These are phyloP conservation scores for Crocallis elinguaria DNA, from an alignment of 2,888 invertebrate genomes.

Conservation along the genomic window DNA sequence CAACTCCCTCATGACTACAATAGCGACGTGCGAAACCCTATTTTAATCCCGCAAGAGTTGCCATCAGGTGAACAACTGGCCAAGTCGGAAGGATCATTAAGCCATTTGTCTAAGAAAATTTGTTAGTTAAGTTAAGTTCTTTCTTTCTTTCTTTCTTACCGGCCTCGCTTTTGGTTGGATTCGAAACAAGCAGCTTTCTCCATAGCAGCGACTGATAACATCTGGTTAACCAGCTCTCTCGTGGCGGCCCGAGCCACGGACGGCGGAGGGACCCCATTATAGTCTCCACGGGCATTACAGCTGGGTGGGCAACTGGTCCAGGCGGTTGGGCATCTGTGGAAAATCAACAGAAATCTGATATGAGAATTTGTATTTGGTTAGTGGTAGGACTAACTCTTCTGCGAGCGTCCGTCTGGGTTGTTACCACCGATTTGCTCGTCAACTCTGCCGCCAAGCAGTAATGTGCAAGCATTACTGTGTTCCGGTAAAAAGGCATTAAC, in stretches of 20 bases:
- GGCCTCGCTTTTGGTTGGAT: conserved; percentile 62
- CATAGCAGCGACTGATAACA: conserved; percentile 89
- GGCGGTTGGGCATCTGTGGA: conserved; percentile 77
- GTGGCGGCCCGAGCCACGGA: conserved; percentile 85
- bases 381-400: no score
- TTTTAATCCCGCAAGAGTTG: no score
- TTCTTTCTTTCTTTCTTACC: conserved; percentile 45
- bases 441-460: no score
- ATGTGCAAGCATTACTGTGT: no score
- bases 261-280: conserved; percentile 91
- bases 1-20: no score
- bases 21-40: no score
- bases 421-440: no score
- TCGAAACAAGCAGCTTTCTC: conserved; percentile 75
- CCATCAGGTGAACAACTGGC: no score
- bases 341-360: background rate
- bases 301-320: conserved; percentile 88
- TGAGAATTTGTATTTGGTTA: background rate
- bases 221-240: conserved; percentile 87
- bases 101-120: no score
- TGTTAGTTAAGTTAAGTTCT: background rate
- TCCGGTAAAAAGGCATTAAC: no score
- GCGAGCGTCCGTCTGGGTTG: no score
- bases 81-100: no score
- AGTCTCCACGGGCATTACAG: conserved; percentile 89